These are phyloP conservation scores for Trachythela sp. DNA, from an alignment of 64 coral and sea anemone species.

Conservation along the genomic window DNA sequence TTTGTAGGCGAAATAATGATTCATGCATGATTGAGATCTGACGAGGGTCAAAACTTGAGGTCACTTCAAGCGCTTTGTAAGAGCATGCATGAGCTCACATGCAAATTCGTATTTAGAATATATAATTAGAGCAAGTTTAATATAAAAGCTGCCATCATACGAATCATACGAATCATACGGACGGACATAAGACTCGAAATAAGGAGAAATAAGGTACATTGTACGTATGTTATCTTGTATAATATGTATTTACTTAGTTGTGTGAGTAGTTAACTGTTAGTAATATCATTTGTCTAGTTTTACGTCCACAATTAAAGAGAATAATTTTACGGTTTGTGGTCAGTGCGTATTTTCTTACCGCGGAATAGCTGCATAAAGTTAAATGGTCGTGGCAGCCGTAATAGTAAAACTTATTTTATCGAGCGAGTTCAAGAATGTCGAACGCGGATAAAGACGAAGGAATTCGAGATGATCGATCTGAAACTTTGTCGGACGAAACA, in stretches of 20 bases:
- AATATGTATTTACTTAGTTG: background rate
- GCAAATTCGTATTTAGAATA: background rate
- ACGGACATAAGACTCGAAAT: background rate
- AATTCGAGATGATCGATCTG: background rate
- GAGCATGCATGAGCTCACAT: background rate
- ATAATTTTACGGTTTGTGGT: background rate
- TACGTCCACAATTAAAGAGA: background rate
- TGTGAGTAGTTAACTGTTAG: background rate
- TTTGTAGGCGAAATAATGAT: too few relatives aligned
- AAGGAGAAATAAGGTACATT: background rate
- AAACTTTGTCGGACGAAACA: background rate
- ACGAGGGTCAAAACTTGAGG: too few relatives aligned
- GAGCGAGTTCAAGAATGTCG: background rate
- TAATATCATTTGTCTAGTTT: background rate
- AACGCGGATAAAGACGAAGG: background rate
- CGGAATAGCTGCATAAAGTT: background rate
- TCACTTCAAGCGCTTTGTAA: background rate
- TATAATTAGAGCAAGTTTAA: background rate
- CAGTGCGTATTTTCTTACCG: background rate
- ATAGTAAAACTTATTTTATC: constrained; percentile 2
- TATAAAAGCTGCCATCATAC: background rate
- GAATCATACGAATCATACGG: background rate
- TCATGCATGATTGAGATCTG: too few relatives aligned
- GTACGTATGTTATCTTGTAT: background rate
- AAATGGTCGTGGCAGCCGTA: background rate